A percentile compares a stretch with the other conserved stretches of the same genome.
These are phyloP conservation scores for Microtus richardsoni DNA, from an alignment of 2,113 vertebrate genomes.

Conservation along the genomic window DNA sequence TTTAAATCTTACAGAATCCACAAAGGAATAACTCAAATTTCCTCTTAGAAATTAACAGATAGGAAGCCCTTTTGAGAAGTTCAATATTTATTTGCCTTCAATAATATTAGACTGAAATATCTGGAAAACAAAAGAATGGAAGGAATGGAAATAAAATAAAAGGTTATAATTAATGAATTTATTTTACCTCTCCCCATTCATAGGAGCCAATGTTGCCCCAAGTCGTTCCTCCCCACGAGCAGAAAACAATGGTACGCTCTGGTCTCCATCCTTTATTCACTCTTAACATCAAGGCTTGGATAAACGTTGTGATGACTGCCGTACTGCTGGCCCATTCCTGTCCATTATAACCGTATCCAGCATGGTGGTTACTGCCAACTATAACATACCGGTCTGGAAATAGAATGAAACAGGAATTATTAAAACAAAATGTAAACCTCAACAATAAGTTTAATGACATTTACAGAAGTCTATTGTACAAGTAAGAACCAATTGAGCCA, in stretches of 20 bases:
- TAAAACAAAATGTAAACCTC: slow-evolving; percentile 29
- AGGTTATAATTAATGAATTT: neutral
- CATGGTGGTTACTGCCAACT: slow-evolving; percentile 91
- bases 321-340: slow-evolving; percentile 90
- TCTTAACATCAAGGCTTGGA: slow-evolving; percentile 89
- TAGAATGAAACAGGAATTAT: slow-evolving; percentile 27
- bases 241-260: slow-evolving; percentile 92
- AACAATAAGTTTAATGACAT: slow-evolving; percentile 67
- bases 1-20: neutral
- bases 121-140: neutral
- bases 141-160: neutral
- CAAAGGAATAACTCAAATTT: neutral
- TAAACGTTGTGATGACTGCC: slow-evolving; percentile 91
- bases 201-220: slow-evolving; percentile 94
- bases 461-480: slow-evolving; percentile 64
- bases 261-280: slow-evolving; percentile 92
- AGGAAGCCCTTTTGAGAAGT: neutral
- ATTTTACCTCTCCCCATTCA: slow-evolving; percentile 96
- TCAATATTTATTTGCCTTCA: neutral
- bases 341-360: slow-evolving; percentile 74
- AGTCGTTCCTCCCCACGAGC: slow-evolving; percentile 93
- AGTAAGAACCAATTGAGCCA: slow-evolving; percentile 59
- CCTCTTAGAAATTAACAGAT: neutral
- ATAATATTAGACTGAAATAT: neutral
- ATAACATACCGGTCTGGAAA: slow-evolving; percentile 93